These are phyloP conservation scores for Hexactinellida sp. DNA, from an alignment of 37 sponge, comb jelly and placozoan genomes.

Conservation along the genomic window DNA sequence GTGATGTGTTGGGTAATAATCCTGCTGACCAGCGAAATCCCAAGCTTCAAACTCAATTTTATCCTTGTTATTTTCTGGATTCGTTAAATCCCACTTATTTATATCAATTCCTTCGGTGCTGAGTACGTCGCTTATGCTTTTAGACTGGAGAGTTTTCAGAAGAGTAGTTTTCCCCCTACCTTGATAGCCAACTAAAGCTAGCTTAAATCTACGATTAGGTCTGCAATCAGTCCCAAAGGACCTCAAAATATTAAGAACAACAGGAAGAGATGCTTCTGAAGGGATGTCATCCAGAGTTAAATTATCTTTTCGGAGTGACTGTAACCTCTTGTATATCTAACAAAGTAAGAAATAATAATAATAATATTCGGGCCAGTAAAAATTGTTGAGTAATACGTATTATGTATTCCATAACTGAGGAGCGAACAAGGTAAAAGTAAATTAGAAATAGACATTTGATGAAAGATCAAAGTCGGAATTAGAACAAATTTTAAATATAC, in stretches of 20 bases:
- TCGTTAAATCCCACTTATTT: neutral
- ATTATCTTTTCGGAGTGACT: neutral
- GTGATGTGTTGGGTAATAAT: neutral
- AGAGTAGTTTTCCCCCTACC: constrained; percentile 13
- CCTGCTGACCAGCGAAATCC: constrained; percentile 5
- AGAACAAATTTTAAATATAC: no score
- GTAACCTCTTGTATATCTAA: neutral
- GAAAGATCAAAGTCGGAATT: no score
- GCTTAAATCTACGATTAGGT: neutral
- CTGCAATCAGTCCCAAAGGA: neutral
- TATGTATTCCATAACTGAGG: no score
- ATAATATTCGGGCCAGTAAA: no score
- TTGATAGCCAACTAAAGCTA: constrained; percentile 5
- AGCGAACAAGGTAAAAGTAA: no score
- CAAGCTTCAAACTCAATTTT: constrained; percentile 7
- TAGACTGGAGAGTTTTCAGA: neutral
- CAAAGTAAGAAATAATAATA: neutral
- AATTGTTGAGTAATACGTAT: no score
- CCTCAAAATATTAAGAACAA: neutral
- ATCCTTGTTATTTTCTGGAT: neutral
- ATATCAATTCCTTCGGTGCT: constrained; percentile 8
- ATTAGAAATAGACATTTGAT: no score
- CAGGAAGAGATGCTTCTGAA: neutral
- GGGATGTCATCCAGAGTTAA: neutral
- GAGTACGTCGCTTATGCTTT: neutral